phyloP scores from a whole-genome alignment of 1,140 invertebrate species.

The Protaetia brevitarsis region DNA sequence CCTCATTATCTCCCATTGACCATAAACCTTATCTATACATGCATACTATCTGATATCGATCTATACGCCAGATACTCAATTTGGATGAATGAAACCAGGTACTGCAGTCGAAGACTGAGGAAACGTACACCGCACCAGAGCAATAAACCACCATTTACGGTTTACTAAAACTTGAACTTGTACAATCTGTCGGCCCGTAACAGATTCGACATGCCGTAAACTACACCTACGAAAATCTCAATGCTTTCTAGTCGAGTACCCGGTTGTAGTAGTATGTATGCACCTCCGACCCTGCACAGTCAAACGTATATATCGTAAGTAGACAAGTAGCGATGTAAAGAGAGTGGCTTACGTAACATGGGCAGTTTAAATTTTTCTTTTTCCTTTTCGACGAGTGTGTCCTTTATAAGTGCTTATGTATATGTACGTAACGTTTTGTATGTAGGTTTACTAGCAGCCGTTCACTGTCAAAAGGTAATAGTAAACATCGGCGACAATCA shows the following conservation, averaged over 20 bases:
- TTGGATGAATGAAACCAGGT: neutral
- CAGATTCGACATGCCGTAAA: conserved; percentile 6
- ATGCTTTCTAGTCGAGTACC: neutral
- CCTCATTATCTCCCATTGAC: no score
- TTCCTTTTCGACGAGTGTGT: no score
- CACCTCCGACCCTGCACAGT: no score
- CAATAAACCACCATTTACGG: conserved; percentile 12
- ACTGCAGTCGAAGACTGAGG: neutral
- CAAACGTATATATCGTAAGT: no score
- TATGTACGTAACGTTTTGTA: neutral
- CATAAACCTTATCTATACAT: no score
- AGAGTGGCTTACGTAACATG: no score
- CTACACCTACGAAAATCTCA: neutral
- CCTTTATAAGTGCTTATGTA: neutral
- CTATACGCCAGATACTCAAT: neutral
- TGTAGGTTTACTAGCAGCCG: neutral
- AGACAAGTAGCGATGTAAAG: no score
- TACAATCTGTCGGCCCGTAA: conserved; percentile 6
- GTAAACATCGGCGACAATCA: neutral
- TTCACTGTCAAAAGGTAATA: neutral
- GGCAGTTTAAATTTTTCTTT: no score
- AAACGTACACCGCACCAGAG: neutral
- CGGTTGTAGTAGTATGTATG: neutral
- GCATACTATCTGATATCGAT: neutral
- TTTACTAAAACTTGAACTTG: conserved; percentile 16